These are phyloP conservation scores for Cosmopolites sordidus DNA, from an alignment of 2,888 invertebrate genomes.

Conservation along the genomic window DNA sequence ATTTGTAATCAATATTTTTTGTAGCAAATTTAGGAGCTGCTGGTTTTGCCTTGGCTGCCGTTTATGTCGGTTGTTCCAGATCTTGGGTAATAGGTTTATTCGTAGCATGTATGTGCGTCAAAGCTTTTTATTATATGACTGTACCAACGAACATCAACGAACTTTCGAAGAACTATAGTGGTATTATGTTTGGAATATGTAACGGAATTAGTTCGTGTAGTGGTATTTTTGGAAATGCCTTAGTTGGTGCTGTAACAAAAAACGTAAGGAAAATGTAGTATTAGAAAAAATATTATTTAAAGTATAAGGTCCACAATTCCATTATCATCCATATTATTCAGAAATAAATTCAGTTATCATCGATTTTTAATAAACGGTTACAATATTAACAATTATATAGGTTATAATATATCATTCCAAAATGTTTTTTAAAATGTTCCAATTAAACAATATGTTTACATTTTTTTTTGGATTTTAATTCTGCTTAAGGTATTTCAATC, in stretches of 20 bases:
- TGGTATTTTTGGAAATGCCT: constrained; percentile 56
- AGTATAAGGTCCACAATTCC: no score
- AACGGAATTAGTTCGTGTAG: constrained; percentile 57
- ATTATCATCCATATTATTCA: no score
- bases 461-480: no score
- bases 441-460: no score
- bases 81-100: constrained; percentile 52
- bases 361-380: no score
- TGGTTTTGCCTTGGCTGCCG: constrained; percentile 57
- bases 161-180: constrained; percentile 58
- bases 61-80: constrained; percentile 58
- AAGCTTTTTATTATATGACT: constrained; percentile 63
- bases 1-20: no score
- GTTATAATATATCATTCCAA: no score
- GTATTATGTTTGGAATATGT: constrained; percentile 57
- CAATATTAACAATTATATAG: no score
- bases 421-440: no score
- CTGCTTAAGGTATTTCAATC: no score
- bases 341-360: no score
- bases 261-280: constrained; percentile 57
- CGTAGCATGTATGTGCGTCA: constrained; percentile 58
- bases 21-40: constrained; percentile 60
- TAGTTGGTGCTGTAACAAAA: constrained; percentile 56
- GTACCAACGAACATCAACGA: constrained; percentile 61
- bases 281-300: no score